Conservation (phyloP, 2,888 invertebrate species). For the Cheilosia scutellata region DNA sequence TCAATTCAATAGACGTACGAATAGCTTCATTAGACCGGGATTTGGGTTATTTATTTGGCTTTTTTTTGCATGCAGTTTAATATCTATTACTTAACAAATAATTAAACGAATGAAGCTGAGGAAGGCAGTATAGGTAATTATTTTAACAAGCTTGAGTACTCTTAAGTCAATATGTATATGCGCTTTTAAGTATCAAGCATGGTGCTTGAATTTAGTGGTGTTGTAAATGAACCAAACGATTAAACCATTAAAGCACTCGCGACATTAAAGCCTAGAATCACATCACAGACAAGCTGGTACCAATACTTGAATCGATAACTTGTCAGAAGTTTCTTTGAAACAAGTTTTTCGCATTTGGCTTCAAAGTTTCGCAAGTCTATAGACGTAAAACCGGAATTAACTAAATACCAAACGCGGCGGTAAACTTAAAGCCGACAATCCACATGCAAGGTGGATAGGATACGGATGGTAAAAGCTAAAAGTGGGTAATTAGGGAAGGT, state of each 20-base stretch:
- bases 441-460: too few species aligned
- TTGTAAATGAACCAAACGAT: neutral
- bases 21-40: slow-evolving; percentile 38
- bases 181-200: neutral
- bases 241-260: neutral
- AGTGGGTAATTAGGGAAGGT: too few species aligned
- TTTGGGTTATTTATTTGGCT: slow-evolving; percentile 18
- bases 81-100: slow-evolving; percentile 5
- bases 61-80: neutral
- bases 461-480: too few species aligned
- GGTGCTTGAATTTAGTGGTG: neutral
- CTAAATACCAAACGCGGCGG: too few species aligned
- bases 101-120: slow-evolving; percentile 20
- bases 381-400: too few species aligned
- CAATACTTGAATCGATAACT: too few species aligned
- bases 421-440: too few species aligned
- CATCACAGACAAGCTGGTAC: too few species aligned
- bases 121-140: slow-evolving; percentile 5
- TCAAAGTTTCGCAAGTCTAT: too few species aligned
- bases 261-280: too few species aligned
- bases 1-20: slow-evolving; percentile 38
- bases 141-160: slow-evolving; percentile 1
- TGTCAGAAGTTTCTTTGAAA: too few species aligned
- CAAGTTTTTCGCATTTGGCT: too few species aligned
- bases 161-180: neutral